Conservation (phyloP, 2,888 invertebrate species). For the Anoplius nigerrimus region DNA sequence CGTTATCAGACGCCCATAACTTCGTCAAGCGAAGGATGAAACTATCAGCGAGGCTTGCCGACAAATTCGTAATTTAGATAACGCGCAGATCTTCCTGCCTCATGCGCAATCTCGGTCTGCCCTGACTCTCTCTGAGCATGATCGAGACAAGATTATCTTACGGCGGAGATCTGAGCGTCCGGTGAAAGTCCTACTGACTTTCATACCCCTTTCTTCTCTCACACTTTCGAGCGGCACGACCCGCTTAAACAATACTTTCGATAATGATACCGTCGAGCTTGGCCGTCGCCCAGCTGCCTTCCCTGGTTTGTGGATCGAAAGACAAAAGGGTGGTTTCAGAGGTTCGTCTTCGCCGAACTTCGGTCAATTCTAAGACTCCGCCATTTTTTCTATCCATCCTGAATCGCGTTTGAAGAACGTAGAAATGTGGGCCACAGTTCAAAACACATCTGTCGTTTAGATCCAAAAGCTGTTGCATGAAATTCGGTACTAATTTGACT, state of each 20-base stretch:
- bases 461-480: slow-evolving; percentile 17
- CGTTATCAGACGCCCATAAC: no score
- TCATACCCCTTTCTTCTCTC: slow-evolving; percentile 30
- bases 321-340: no score
- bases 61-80: slow-evolving; percentile 18
- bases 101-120: slow-evolving; percentile 15
- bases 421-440: no score
- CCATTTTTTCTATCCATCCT: no score
- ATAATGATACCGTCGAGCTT: slow-evolving; percentile 50
- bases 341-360: no score
- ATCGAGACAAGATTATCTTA: slow-evolving; percentile 30
- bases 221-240: neutral
- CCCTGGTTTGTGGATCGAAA: slow-evolving; percentile 14
- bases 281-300: slow-evolving; percentile 39
- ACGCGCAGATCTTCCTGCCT: neutral
- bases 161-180: no score
- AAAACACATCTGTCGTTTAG: no score
- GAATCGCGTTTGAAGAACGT: no score
- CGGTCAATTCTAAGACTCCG: no score
- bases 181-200: slow-evolving; percentile 10
- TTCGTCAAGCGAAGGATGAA: no score
- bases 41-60: no score
- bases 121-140: slow-evolving; percentile 25
- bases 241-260: slow-evolving; percentile 48
- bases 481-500: slow-evolving; percentile 38